Percentiles rank a stretch among this genome's conserved stretches.
Conservation (phyloP, 2,888 invertebrate species). For the Plebejus argus region DNA sequence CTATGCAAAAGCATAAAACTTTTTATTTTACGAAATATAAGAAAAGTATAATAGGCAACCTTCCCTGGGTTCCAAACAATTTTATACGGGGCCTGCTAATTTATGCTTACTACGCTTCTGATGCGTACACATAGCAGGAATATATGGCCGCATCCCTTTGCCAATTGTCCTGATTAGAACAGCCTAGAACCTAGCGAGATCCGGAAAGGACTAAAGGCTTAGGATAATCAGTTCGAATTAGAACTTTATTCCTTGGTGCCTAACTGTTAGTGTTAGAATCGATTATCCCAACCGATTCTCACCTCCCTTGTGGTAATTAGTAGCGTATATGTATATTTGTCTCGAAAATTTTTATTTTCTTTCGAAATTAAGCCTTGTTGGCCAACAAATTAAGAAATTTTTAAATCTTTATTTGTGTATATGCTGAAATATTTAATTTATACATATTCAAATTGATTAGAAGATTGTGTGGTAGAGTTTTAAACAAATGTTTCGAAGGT, state of each 20-base stretch:
- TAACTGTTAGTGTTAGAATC: background rate
- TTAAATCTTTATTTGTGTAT: no score
- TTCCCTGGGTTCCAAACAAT: no score
- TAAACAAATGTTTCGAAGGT: background rate
- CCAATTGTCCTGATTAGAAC: constrained; percentile 14
- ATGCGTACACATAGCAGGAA: background rate
- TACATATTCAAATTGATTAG: background rate
- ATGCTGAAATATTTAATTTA: no score
- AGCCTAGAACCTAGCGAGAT: background rate
- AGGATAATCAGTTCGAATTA: background rate
- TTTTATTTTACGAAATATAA: no score
- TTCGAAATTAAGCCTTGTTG: background rate
- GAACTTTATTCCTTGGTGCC: background rate
- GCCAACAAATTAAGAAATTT: background rate
- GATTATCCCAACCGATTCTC: background rate
- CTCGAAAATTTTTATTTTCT: background rate
- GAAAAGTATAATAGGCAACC: no score
- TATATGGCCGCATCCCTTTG: background rate
- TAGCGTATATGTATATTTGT: background rate
- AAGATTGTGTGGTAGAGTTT: no score
- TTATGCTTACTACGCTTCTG: no score
- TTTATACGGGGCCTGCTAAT: no score
- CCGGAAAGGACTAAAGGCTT: constrained; percentile 6
- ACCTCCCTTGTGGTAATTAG: background rate
- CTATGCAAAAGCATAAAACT: no score